These are phyloP conservation scores for Stenichneumon culpator DNA, from an alignment of 2,888 invertebrate genomes.

Conservation along the genomic window DNA sequence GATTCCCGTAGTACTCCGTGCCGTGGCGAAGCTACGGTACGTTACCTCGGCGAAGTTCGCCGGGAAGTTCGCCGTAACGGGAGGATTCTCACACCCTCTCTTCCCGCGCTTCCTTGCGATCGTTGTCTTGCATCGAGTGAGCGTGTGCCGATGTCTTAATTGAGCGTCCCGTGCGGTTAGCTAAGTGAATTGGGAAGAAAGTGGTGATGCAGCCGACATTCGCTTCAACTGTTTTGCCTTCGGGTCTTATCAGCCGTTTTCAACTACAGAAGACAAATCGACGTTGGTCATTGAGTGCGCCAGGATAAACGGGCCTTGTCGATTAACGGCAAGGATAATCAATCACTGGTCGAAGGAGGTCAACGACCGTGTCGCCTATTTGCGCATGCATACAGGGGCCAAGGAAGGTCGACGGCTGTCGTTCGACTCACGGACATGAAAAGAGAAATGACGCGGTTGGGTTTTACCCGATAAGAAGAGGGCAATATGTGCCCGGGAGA, in stretches of 20 bases:
- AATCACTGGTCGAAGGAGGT: not conserved
- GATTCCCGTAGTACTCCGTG: constrained; percentile 41
- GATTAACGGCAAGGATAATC: not conserved
- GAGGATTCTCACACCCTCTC: constrained; percentile 19
- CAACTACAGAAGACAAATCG: not conserved
- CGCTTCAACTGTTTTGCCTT: not conserved
- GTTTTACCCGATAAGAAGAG: constrained; percentile 18
- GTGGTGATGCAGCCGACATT: constrained; percentile 7
- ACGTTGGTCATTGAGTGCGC: not conserved
- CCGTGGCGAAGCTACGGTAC: constrained; percentile 51
- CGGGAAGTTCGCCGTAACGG: constrained; percentile 53
- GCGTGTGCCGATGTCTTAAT: constrained; percentile 72
- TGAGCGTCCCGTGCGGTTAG: constrained; percentile 58
- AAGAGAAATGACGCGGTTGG: constrained; percentile 21
- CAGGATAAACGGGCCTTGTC: not conserved
- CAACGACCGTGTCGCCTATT: not conserved
- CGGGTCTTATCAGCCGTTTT: not conserved
- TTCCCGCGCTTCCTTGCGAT: not conserved
- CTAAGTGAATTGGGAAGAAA: constrained; percentile 12
- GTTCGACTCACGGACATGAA: not conserved
- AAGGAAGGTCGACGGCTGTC: not conserved
- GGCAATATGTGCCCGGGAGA: not conserved
- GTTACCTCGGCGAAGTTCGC: constrained; percentile 55
- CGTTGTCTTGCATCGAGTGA: constrained; percentile 24
- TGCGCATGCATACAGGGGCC: not conserved